Conservation (phyloP, 2,888 invertebrate genomes). For the Megaustenia siamemsis region DNA sequence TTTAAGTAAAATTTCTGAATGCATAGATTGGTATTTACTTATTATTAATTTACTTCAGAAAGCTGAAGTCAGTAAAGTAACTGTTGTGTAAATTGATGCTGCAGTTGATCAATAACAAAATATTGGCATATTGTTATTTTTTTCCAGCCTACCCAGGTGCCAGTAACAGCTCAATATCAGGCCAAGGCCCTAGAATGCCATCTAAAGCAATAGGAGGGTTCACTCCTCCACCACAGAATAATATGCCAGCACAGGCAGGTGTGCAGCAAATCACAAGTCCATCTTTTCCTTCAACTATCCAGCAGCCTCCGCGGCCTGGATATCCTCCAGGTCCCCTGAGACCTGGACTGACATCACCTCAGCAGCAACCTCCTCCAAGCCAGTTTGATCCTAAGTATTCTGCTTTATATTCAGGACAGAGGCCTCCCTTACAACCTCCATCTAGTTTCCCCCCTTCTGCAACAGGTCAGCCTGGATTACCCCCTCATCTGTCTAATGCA, state of each 20-base stretch:
- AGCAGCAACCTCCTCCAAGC: constrained; percentile 26
- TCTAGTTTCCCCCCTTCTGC: constrained; percentile 52
- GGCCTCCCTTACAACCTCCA: constrained; percentile 30
- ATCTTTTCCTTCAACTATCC: constrained; percentile 2
- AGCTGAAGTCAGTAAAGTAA: too few relatives aligned
- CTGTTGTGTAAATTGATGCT: too few relatives aligned
- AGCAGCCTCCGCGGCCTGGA: constrained; percentile 36
- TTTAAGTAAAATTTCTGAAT: too few relatives aligned
- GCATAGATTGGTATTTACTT: too few relatives aligned
- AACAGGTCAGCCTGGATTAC: constrained; percentile 36
- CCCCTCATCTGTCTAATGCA: constrained; percentile 4
- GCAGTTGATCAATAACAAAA: neutral
- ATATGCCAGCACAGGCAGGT: neutral
- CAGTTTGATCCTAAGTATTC: constrained; percentile 17
- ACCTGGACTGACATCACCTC: constrained; percentile 22
- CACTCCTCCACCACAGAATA: neutral
- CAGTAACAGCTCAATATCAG: neutral
- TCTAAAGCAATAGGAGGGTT: constrained; percentile 60
- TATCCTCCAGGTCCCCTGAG: constrained; percentile 28
- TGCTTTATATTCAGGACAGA: constrained; percentile 13
- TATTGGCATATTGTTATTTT: constrained; percentile 50
- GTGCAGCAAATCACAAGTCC: constrained; percentile 16
- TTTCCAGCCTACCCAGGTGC: constrained; percentile 58
- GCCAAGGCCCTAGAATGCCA: constrained; percentile 19
- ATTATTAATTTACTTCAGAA: too few relatives aligned